Evolutionary conservation across 92 coral and sea anemone genomes (phyloP).

Genomic region (Palythoa grandiflora): DNA sequence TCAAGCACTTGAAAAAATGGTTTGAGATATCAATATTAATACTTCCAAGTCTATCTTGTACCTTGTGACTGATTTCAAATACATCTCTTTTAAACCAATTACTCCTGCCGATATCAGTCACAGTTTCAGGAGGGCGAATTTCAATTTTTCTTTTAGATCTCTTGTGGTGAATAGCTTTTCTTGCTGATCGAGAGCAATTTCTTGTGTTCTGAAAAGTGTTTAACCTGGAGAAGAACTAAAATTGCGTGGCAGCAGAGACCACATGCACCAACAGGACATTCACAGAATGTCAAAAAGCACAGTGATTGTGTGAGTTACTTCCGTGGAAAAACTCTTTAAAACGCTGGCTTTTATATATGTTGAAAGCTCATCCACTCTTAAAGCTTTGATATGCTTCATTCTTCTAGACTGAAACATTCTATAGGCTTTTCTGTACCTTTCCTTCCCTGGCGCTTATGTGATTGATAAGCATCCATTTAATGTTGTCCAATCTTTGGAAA

Average conservation of each 20-base stretch:
- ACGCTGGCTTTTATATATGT: slow-evolving; percentile 57
- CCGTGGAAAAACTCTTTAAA: slow-evolving; percentile 57
- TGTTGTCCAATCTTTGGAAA: slow-evolving; percentile 44
- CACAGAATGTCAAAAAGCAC: slow-evolving; percentile 61
- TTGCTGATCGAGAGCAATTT: slow-evolving; percentile 37
- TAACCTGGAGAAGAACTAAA: slow-evolving; percentile 20
- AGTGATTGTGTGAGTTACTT: slow-evolving; percentile 61
- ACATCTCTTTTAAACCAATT: slow-evolving; percentile 49
- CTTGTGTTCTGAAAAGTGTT: slow-evolving; percentile 34
- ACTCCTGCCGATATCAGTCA: slow-evolving; percentile 35
- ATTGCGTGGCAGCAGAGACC: slow-evolving; percentile 39
- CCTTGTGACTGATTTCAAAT: slow-evolving; percentile 44
- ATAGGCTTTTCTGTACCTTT: slow-evolving; percentile 59
- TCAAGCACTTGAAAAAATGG: slow-evolving; percentile 49
- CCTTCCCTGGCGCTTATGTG: slow-evolving; percentile 50
- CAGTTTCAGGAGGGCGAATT: slow-evolving; percentile 4
- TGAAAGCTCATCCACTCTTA: slow-evolving; percentile 22
- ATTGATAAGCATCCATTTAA: slow-evolving; percentile 35
- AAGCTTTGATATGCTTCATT: slow-evolving; percentile 54
- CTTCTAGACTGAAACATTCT: slow-evolving; percentile 64
- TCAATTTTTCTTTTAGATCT: slow-evolving; percentile 53
- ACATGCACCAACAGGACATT: slow-evolving; percentile 58
- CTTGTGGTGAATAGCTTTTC: slow-evolving; percentile 49
- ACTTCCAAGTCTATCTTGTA: slow-evolving; percentile 27
- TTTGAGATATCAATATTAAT: slow-evolving; percentile 44